Evolutionary conservation across 2,797 vertebrate species (phyloP), one percentile per base, ranked within the genome.

Genomic region (Enteromius viviparus): DNA sequence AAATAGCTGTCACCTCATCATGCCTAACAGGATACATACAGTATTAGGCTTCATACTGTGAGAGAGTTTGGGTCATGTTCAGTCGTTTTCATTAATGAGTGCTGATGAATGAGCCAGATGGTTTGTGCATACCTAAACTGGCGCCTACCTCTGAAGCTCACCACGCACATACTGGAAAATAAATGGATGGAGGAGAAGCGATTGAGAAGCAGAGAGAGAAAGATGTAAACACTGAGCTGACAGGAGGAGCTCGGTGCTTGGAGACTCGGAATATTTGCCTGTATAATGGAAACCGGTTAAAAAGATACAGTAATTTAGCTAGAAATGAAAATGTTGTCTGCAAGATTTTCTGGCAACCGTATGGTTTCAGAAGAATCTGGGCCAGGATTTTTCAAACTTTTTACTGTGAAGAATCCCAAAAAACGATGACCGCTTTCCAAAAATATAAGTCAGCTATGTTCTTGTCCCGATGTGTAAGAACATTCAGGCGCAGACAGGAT

Each of bases 51-150:
- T 81, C 77, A 77, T 37, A 83, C 66, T 60, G 81, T 40, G 69
- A 69, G 58, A 85, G 37, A 85, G 80, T 84, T 80, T 32, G 51
- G 77, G 51, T 72, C 4, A 37, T 58, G 84, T 74, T 85, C 77
- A 80, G 21, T 85, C 40, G 68, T 79, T 69, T 90, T 85, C 64
- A 78, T 90, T 88, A 81, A 86, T 85, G 86, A 91, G 86, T 68
- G 80, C 87, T 83, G 85, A 85, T 83, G 83, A 87, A 76, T 88
- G 87, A 76, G 76, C 77, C 84, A 90, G 88, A 90, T 89, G 89
- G 88, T 82, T 83, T 85, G 74, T 86, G 89, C 86, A 90, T 89
- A 89, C 84, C 82, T 79, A 87, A 90, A 78, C 86, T 88, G 86
- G 76, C 83, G 80, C 37, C 80, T 75, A 81, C 83, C 81, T 78